Conservation (phyloP, 1,140 invertebrate species). For the Hyphantria cunea region DNA sequence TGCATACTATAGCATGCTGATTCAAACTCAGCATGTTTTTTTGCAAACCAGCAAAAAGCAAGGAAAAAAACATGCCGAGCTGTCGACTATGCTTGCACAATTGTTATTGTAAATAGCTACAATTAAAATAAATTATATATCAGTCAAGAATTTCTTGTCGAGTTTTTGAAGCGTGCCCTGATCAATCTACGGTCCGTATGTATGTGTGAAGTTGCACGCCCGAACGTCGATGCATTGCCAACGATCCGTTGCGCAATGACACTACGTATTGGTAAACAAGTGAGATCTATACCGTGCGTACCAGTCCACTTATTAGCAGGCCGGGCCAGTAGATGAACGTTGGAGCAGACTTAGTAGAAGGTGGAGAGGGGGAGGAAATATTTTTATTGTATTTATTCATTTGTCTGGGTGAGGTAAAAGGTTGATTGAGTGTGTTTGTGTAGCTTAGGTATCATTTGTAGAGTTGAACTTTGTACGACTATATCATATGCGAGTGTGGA, state of each 20-base stretch:
- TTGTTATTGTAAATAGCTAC: no score
- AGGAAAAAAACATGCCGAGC: no score
- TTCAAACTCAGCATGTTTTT: no score
- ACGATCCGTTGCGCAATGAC: constrained; percentile 27
- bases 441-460: background rate
- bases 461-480: background rate
- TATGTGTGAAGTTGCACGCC: constrained; percentile 7
- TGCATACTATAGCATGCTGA: no score
- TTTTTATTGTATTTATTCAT: no score
- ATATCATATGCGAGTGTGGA: background rate
- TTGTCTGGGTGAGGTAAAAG: background rate
- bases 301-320: constrained; percentile 14
- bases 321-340: background rate
- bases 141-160: no score
- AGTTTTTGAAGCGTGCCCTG: no score
- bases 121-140: no score
- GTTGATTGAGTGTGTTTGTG: background rate
- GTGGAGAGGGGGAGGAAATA: background rate
- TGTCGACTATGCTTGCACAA: no score
- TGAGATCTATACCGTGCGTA: constrained; percentile 16
- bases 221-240: constrained; percentile 17
- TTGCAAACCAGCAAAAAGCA: no score
- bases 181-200: background rate
- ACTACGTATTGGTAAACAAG: constrained; percentile 27
- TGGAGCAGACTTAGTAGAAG: no score